A percentile compares a stretch with the other conserved stretches of the same genome.
These are phyloP conservation scores for Psilopsiagon aymara DNA, from an alignment of 2,113 vertebrate species.

Conservation along the genomic window DNA sequence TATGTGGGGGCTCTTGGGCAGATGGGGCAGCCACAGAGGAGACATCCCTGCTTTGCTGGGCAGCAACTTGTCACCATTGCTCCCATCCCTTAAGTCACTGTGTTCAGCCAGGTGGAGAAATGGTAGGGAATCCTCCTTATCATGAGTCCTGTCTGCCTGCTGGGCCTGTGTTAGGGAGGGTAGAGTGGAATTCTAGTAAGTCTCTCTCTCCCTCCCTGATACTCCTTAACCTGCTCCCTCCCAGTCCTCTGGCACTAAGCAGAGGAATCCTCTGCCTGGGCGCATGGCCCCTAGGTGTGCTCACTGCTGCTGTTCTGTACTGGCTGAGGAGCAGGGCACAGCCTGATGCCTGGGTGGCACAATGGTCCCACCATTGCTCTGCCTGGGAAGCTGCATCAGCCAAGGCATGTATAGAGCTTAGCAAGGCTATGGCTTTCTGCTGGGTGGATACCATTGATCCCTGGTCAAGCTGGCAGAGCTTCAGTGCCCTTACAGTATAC, in stretches of 20 bases:
- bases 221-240: background rate
- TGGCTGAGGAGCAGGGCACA: background rate
- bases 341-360: background rate
- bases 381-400: background rate
- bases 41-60: background rate
- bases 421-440: background rate
- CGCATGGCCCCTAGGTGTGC: background rate
- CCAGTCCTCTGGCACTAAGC: background rate
- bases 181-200: background rate
- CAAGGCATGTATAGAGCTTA: background rate
- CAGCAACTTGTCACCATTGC: background rate
- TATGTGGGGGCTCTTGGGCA: too few species aligned
- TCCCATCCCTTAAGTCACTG: background rate
- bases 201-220: background rate
- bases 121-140: background rate
- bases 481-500: background rate
- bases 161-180: background rate
- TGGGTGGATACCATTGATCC: background rate
- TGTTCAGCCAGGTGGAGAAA: background rate
- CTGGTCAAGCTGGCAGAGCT: background rate
- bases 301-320: background rate
- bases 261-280: background rate
- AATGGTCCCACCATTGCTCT: background rate
- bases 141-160: background rate
- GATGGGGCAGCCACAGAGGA: background rate